Evolutionary conservation across 92 coral and sea anemone species (phyloP), one percentile per base, ranked within the genome.

Genomic region (Micromussa lordhowensis): DNA sequence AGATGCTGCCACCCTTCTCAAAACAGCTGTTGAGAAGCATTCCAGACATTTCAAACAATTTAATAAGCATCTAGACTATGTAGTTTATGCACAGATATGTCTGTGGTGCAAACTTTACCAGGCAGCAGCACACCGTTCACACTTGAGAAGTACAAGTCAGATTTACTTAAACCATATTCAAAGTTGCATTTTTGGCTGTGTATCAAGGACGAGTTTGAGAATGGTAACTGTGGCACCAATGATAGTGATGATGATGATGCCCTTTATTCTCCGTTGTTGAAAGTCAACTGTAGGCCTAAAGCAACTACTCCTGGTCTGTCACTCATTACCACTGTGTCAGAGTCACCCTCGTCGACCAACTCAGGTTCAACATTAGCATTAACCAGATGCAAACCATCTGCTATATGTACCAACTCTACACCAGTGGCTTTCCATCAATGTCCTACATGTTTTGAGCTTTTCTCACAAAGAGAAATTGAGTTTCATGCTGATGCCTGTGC

Each of bases 101-200:
- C 58, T 53, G 58, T 53, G 17, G 58, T 3, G 58, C 58, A 53
- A 53, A 53, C 58, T 87, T 79, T 91, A 35, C 96, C 96, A 66
- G 94, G 94, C 35, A 94, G 82, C 53, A 54, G 40, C 58, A 78
- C 84, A 63, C 90, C 92, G 49, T 93, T 93, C 88, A 88, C 92
- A 66, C 38, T 93, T 70, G 86, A 92, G 66, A 85, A 82, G 54
- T 94, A 91, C 87, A 94, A 91, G 71, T 59, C 68, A 32, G 96
- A 93, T 64, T 75, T 91, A 68, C 89, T 91, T 7, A 93, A 93
- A 88, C 92, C 94, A 69, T 93, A 88, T 73, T 91, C 96, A 53
- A 93, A 91, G 81, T 81, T 93, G 4, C 88, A 80, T 66, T 93
- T 85, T 93, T n/a, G 92, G 96, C 88, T 93, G 82, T 93, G 92